These are phyloP conservation scores for Phalacrocorax aristotelis DNA, from an alignment of 2,113 vertebrate species.

Conservation along the genomic window DNA sequence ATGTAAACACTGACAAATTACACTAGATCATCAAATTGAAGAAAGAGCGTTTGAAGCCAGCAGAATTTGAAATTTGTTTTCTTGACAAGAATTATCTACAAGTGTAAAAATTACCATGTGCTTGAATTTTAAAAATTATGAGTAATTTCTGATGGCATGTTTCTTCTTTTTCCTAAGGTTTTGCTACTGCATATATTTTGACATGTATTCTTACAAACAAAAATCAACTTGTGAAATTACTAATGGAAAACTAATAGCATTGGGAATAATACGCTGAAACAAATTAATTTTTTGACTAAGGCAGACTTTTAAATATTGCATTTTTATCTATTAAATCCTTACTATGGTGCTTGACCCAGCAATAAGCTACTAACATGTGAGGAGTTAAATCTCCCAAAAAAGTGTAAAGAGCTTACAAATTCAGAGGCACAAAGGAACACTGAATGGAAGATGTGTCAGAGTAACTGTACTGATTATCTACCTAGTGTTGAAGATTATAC, in stretches of 20 bases:
- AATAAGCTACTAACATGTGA: neutral
- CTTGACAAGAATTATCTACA: neutral
- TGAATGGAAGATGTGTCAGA: neutral
- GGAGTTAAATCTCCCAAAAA: neutral
- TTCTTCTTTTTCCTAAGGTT: neutral
- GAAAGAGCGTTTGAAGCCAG: neutral
- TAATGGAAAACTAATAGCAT: neutral
- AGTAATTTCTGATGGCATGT: neutral
- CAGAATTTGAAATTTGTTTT: neutral
- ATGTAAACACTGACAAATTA: neutral
- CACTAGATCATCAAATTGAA: neutral
- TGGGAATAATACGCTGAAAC: neutral
- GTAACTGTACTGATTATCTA: neutral
- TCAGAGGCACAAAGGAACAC: neutral
- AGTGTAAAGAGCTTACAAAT: neutral
- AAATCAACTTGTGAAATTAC: neutral
- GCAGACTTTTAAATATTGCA: neutral
- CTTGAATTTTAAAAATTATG: neutral
- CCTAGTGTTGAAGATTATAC: neutral
- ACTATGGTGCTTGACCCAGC: neutral
- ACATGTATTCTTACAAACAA: neutral
- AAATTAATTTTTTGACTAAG: neutral
- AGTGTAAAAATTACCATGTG: neutral
- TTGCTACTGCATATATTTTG: neutral
- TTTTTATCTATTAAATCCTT: neutral